phyloP scores from a whole-genome alignment of 2,113 vertebrate species.

The Gnathonemus echidnorhynchus region DNA sequence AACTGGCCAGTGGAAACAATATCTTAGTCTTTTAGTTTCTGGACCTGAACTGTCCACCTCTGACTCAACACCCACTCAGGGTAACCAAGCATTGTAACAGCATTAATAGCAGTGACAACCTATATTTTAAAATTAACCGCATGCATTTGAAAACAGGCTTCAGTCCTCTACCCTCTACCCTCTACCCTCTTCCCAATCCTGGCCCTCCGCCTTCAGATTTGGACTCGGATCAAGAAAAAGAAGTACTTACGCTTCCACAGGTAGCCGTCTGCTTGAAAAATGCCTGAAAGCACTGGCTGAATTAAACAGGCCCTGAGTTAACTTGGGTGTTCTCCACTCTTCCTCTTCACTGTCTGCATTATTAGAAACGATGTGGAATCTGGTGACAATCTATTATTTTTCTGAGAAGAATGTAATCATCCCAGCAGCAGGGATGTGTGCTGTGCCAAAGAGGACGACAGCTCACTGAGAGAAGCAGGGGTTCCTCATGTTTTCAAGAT shows the following conservation, averaged over 20 bases:
- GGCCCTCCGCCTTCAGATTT: conserved; percentile 49
- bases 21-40: not conserved
- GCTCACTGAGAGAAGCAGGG: not conserved
- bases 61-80: not conserved
- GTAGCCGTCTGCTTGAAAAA: not conserved
- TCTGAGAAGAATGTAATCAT: not conserved
- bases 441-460: not conserved
- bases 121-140: not conserved
- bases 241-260: not conserved
- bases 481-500: not conserved
- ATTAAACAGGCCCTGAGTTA: not conserved
- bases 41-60: not conserved
- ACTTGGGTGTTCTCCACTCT: not conserved
- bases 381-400: not conserved
- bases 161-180: too few relatives aligned
- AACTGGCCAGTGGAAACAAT: not conserved
- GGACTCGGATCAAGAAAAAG: conserved; percentile 20
- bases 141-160: not conserved
- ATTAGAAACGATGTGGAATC: not conserved
- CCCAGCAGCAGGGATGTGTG: not conserved
- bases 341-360: not conserved
- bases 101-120: not conserved
- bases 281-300: not conserved
- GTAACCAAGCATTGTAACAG: not conserved
- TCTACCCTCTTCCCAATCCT: conserved; percentile 44